These are phyloP conservation scores for Montipora foliosa DNA, from an alignment of 64 coral and sea anemone genomes.

Conservation along the genomic window DNA sequence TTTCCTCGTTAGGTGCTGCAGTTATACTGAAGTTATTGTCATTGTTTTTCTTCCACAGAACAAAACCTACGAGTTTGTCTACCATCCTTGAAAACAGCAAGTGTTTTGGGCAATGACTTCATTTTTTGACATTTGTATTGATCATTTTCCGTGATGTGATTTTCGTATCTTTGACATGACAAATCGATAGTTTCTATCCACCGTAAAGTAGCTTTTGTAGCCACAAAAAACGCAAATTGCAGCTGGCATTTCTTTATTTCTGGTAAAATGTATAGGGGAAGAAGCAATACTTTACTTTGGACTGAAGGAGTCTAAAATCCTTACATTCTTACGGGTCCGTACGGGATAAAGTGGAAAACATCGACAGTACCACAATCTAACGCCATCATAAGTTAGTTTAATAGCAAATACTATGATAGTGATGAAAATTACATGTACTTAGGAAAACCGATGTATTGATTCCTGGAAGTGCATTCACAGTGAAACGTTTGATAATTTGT, in stretches of 20 bases:
- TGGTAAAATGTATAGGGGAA: too few species aligned
- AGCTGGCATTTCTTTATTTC: too few species aligned
- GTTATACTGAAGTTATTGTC: neutral
- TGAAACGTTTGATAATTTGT: neutral
- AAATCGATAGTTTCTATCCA: too few species aligned
- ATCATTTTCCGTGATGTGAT: too few species aligned
- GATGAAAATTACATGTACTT: neutral
- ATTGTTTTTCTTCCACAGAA: constrained; percentile 46
- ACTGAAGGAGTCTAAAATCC: neutral
- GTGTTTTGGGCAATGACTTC: neutral
- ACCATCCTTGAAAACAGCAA: constrained; percentile 42
- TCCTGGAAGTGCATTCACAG: neutral
- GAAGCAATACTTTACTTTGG: too few species aligned
- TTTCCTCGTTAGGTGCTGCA: too few species aligned
- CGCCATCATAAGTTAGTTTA: neutral
- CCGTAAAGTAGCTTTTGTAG: neutral
- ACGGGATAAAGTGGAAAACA: too few species aligned
- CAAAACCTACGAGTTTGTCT: constrained; percentile 69
- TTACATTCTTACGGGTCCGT: too few species aligned
- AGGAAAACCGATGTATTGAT: too few species aligned
- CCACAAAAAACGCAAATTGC: neutral
- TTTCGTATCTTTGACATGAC: too few species aligned
- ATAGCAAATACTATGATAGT: constrained; percentile 40
- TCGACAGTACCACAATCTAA: too few species aligned
- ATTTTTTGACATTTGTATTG: neutral